Evolutionary conservation across 2,888 invertebrate genomes (phyloP).

Genomic region (Siphlonurus alternatus): DNA sequence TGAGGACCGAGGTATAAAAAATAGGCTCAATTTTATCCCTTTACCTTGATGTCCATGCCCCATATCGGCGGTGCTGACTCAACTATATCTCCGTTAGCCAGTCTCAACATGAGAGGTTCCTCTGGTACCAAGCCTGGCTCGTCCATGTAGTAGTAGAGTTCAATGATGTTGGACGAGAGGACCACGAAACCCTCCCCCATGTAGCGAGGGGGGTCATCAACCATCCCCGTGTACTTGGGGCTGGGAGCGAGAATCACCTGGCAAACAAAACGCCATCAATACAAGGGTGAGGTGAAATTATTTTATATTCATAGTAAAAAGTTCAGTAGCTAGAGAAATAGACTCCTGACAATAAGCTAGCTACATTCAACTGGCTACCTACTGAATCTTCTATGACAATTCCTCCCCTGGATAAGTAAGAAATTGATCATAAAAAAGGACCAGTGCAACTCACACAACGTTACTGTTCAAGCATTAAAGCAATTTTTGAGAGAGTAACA

Average conservation of each 20-base stretch:
- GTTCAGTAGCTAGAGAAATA: background rate
- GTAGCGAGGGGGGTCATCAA: constrained; percentile 86
- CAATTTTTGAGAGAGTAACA: too few species aligned
- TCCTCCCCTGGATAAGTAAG: background rate
- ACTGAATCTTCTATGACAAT: background rate
- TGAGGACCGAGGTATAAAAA: background rate
- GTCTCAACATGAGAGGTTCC: constrained; percentile 70
- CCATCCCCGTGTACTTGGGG: constrained; percentile 82
- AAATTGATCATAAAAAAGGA: background rate
- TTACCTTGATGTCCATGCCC: constrained; percentile 79
- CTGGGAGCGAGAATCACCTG: constrained; percentile 85
- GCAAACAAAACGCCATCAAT: constrained; percentile 5
- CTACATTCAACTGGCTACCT: background rate
- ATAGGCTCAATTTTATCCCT: constrained; percentile 5
- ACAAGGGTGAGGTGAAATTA: background rate
- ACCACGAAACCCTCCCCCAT: constrained; percentile 99
- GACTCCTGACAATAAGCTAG: background rate
- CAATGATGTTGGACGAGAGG: constrained; percentile 86
- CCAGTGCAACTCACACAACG: too few species aligned
- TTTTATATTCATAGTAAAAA: background rate
- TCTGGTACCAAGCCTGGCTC: constrained; percentile 80
- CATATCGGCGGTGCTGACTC: constrained; percentile 87
- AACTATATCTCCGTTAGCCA: constrained; percentile 86
- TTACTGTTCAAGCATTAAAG: too few species aligned
- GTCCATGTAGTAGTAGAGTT: constrained; percentile 94